A percentile compares a stretch with the other conserved stretches of the same genome.
phyloP scores from a whole-genome alignment of 2,888 invertebrate species.

The Stramonita haemastoma region DNA sequence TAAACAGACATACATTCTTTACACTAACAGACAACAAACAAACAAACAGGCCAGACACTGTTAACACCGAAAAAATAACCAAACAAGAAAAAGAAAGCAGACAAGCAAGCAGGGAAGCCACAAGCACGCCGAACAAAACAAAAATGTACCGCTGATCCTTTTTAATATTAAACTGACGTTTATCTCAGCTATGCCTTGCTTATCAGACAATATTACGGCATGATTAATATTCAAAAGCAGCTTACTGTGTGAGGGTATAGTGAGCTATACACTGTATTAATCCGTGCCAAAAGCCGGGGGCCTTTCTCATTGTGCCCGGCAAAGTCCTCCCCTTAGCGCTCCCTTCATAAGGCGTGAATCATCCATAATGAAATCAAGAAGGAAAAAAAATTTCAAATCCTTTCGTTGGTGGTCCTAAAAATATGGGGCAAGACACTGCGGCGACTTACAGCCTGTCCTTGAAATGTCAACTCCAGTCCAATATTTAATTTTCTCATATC shows the following conservation, averaged over 20 bases:
- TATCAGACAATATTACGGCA: background rate
- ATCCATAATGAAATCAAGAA: background rate
- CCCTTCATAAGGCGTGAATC: background rate
- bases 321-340: background rate
- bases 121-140: no score
- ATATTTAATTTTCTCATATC: conserved; percentile 2
- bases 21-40: no score
- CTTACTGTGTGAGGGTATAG: background rate
- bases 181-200: background rate
- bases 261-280: background rate
- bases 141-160: background rate
- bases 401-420: background rate
- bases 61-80: no score
- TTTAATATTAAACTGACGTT: background rate
- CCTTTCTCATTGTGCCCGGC: background rate
- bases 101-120: no score
- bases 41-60: no score
- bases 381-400: background rate
- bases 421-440: background rate
- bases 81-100: no score
- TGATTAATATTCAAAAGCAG: conserved; percentile 4
- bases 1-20: no score
- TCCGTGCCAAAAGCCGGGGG: background rate
- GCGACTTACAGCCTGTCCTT: background rate
- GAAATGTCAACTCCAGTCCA: background rate